Evolutionary conservation across 1,140 invertebrate genomes (phyloP).

Genomic region (Nomia melanderi): DNA sequence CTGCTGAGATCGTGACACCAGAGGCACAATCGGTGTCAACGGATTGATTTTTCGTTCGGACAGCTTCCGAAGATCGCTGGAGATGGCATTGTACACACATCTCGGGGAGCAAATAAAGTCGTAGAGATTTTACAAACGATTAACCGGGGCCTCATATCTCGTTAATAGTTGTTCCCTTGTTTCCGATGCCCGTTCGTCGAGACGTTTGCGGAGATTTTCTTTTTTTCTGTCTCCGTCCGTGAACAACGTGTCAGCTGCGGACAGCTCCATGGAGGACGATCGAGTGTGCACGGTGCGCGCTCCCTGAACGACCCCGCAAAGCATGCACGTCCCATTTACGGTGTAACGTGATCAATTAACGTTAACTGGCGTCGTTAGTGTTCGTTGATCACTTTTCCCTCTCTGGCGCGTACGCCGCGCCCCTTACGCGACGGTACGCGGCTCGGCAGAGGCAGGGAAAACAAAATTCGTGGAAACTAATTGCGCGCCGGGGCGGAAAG

Average conservation of each 20-base stretch:
- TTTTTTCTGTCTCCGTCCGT: not conserved
- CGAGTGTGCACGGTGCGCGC: not conserved
- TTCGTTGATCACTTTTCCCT: slow-evolving; percentile 3
- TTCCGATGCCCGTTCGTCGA: not conserved
- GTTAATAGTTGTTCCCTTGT: too few species aligned
- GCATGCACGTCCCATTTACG: slow-evolving; percentile 1
- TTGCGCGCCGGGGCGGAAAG: not conserved
- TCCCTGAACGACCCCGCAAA: not conserved
- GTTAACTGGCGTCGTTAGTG: not conserved
- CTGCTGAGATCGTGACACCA: not conserved
- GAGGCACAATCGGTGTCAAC: slow-evolving; percentile 9
- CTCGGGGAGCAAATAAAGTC: too few species aligned
- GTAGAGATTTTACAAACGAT: too few species aligned
- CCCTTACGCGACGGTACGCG: not conserved
- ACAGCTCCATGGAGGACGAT: too few species aligned
- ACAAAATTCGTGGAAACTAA: slow-evolving; percentile 10
- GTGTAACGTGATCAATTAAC: slow-evolving; percentile 17
- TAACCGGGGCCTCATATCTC: too few species aligned
- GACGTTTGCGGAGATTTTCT: too few species aligned
- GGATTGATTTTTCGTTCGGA: too few species aligned
- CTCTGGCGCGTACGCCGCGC: not conserved
- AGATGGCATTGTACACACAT: too few species aligned
- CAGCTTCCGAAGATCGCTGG: too few species aligned
- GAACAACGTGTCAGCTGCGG: not conserved
- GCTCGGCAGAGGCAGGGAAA: not conserved